phyloP scores from a whole-genome alignment of 2,888 invertebrate genomes.

The Drosophila ezoana region DNA sequence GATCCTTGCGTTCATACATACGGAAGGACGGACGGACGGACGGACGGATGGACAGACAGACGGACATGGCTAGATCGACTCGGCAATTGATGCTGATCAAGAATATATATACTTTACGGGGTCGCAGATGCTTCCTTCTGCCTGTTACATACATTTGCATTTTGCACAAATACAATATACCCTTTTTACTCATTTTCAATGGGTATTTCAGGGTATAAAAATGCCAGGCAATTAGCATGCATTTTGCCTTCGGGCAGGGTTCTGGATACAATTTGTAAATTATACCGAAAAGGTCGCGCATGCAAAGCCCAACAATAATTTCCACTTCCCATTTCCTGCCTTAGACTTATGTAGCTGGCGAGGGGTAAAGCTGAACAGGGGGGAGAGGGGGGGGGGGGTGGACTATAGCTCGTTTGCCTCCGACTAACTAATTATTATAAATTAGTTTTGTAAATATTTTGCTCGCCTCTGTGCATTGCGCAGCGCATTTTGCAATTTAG shows the following conservation, averaged over 20 bases:
- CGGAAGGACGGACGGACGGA: no score
- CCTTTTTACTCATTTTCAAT: no score
- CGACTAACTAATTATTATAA: constrained; percentile 72
- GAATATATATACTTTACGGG: no score
- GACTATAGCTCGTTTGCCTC: constrained; percentile 33
- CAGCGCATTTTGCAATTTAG: constrained; percentile 33
- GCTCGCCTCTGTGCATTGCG: constrained; percentile 52
- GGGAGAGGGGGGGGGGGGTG: background rate
- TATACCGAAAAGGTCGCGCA: constrained; percentile 71
- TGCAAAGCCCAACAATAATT: constrained; percentile 54
- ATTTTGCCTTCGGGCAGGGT: constrained; percentile 27
- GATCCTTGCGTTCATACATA: no score
- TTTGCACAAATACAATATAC: no score
- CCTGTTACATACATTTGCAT: no score
- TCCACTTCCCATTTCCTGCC: constrained; percentile 61
- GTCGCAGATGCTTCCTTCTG: no score
- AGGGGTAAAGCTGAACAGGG: background rate
- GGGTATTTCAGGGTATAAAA: no score
- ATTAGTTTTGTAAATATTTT: constrained; percentile 76
- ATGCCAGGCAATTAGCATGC: constrained; percentile 60
- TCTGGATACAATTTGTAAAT: constrained; percentile 69
- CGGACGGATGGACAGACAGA: no score
- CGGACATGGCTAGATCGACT: no score
- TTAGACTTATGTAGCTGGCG: no score
- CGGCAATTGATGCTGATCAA: no score